Base-by-base conservation (phyloP, 2,888 invertebrate species). In the Gandaritis pyraliata region DNA sequence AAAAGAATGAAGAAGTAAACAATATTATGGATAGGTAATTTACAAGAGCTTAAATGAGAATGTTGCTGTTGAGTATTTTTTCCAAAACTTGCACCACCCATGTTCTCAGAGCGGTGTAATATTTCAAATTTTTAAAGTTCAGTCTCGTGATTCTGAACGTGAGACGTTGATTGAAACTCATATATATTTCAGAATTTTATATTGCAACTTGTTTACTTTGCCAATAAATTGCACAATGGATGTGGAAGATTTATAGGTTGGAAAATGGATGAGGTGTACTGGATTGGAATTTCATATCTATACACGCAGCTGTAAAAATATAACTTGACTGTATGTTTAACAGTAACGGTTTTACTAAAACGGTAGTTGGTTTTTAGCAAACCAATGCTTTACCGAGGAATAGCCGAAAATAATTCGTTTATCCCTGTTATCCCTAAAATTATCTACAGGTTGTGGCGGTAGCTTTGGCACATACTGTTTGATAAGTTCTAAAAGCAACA, bases 41-140 rank as follows among this genome's bases (percentile, higher is more conserved):
- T n/a, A n/a, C n/a, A n/a, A n/a, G n/a, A n/a, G n/a, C n/a, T n/a
- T n/a, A n/a, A n/a, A n/a, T n/a, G n/a, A n/a, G n/a, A n/a, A n/a
- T n/a, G n/a, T n/a, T n/a, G n/a, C n/a, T n/a, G n/a, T n/a, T n/a
- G n/a, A n/a, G n/a, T 23, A 23, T 23, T 23, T 77, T 74, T 68
- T 53, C 61, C 1, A 57, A n/a, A 29, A 1, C 62, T 73, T 68
- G 51, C 2, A 50, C 68, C 74, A 64, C 0, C n/a, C 15, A 56
- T 58, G 72, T 69, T 72, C 68, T 70, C 64, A 73, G 69, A 78
- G 74, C 78, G 70, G 68, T 68, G 81, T 78, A 81, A 86, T 87
- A 86, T 86, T 85, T 87, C 85, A 86, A 85, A 80, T 80, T 85
- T 87, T 86, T 77, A 83, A 87, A 82, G 77, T 85, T 78, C 74